phyloP scores from a whole-genome alignment of 2,113 vertebrate species.

The Noctilio leporinus region DNA sequence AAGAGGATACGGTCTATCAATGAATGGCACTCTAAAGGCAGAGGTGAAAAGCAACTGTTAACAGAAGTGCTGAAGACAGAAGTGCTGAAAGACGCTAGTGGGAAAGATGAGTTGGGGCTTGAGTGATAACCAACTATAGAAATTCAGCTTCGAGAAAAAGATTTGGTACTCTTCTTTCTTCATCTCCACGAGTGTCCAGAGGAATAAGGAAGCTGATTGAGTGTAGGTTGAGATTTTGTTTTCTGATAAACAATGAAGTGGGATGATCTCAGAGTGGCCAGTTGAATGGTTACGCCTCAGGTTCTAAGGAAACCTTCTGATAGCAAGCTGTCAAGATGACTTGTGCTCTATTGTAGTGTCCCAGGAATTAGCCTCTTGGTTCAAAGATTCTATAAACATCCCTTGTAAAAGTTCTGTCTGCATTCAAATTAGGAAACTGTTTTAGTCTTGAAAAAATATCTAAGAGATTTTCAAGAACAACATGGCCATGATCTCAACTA shows the following conservation, averaged over 20 bases:
- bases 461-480: not conserved
- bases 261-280: not conserved
- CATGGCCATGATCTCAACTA: not conserved
- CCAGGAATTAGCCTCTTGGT: not conserved
- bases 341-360: no score
- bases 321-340: not conserved
- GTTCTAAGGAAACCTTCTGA: not conserved
- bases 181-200: not conserved
- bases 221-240: not conserved
- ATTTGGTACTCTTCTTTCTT: not conserved
- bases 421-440: no score
- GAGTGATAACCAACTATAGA: not conserved
- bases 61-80: not conserved
- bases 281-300: not conserved
- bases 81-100: not conserved
- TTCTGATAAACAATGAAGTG: not conserved
- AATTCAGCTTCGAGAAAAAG: not conserved
- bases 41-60: not conserved
- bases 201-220: not conserved
- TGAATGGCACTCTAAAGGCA: not conserved
- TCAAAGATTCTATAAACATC: not conserved
- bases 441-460: no score
- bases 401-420: no score
- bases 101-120: not conserved
- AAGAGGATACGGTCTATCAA: not conserved